phyloP scores from a whole-genome alignment of 2,113 vertebrate genomes.

The Mugil cephalus region DNA sequence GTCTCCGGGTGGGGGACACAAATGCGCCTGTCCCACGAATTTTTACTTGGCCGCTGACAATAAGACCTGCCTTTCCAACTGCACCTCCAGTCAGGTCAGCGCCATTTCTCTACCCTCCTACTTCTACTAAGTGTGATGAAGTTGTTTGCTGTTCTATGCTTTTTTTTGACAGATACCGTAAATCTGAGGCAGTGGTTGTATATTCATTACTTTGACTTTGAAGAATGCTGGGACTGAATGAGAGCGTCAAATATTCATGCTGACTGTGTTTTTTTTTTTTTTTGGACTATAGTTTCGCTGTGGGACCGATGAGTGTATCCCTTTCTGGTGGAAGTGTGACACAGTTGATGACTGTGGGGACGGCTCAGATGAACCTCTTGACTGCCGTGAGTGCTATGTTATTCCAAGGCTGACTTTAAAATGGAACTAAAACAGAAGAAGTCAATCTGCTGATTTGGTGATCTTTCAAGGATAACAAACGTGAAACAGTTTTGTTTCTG shows the following conservation, averaged over 20 bases:
- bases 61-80: constrained; percentile 96
- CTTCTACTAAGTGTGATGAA: constrained; percentile 3
- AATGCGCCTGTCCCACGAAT: constrained; percentile 96
- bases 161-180: constrained; percentile 17
- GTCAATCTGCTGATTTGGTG: neutral
- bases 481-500: neutral
- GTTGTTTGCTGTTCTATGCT: constrained; percentile 10
- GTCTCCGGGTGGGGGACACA: constrained; percentile 89
- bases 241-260: constrained; percentile 17
- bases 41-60: constrained; percentile 96
- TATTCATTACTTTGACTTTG: constrained; percentile 63
- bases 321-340: constrained; percentile 99
- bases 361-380: constrained; percentile 94
- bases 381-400: constrained; percentile 91
- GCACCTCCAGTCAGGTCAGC: constrained; percentile 96
- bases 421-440: neutral
- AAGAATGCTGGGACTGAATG: constrained; percentile 34
- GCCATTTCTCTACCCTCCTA: neutral
- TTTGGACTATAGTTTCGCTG: constrained; percentile 90
- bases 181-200: constrained; percentile 10
- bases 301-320: constrained; percentile 98
- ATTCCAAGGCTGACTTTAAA: constrained; percentile 33
- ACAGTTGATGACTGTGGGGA: constrained; percentile 98
- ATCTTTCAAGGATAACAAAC: neutral
- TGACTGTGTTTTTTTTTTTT: constrained; percentile 14